A percentile compares a stretch with the other conserved stretches of the same genome.
Evolutionary conservation across 1,140 invertebrate genomes (phyloP).

Genomic region (Stegodyphus mimosarum): DNA sequence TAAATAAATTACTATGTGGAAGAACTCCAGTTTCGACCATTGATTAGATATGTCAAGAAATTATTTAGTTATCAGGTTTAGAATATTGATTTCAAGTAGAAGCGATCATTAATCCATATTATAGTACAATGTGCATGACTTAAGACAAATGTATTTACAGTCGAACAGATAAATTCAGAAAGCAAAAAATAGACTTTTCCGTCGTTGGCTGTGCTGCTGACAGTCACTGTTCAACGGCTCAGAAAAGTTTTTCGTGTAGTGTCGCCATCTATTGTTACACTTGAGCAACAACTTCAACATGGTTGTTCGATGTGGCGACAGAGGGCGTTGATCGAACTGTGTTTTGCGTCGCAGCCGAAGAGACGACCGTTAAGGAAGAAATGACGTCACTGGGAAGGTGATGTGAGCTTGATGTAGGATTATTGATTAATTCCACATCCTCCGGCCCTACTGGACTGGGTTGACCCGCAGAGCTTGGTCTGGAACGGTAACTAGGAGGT

Average conservation of each 20-base stretch:
- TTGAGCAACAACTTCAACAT: constrained; percentile 56
- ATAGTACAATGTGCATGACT: not conserved
- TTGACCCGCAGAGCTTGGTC: constrained; percentile 56
- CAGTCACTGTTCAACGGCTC: not conserved
- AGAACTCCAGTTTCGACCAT: not conserved
- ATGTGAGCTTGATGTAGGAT: constrained; percentile 56
- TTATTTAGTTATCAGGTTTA: not conserved
- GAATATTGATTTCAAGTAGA: not conserved
- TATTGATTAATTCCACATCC: constrained; percentile 57
- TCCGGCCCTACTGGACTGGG: constrained; percentile 52
- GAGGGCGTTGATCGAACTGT: constrained; percentile 46
- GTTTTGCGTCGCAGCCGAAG: constrained; percentile 36
- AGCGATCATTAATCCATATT: not conserved
- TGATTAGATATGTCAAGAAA: not conserved
- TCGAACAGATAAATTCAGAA: not conserved
- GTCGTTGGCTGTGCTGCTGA: not conserved
- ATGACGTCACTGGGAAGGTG: constrained; percentile 57
- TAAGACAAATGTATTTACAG: not conserved
- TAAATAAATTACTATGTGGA: not conserved
- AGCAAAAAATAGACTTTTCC: not conserved
- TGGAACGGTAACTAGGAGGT: constrained; percentile 55
- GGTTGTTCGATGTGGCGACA: constrained; percentile 28
- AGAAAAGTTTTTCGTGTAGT: not conserved
- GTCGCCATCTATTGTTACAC: constrained; percentile 57
- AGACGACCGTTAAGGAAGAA: constrained; percentile 18